Percentiles rank a stretch among this genome's conserved stretches.
Conservation (phyloP, 2,888 invertebrate genomes). For the Alitta virens region DNA sequence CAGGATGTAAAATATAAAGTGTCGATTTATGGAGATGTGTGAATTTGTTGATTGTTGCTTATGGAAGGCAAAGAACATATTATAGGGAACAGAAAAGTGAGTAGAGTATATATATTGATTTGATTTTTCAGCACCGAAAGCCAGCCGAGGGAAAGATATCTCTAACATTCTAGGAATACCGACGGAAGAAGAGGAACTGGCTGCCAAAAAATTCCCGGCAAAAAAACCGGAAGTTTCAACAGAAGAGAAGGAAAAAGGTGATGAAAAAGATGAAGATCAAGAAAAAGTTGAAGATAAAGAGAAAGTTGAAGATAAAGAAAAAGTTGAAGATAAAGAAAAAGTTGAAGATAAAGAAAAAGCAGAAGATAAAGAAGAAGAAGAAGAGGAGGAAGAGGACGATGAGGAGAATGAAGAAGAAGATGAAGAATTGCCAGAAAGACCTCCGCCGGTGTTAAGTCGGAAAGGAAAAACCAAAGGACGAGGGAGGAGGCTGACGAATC, state of each 20-base stretch:
- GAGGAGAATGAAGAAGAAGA: slow-evolving; percentile 58
- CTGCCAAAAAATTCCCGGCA: slow-evolving; percentile 2
- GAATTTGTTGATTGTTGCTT: too few relatives aligned
- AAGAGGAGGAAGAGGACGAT: slow-evolving; percentile 63
- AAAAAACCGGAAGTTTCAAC: slow-evolving; percentile 53
- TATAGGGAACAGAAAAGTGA: too few relatives aligned
- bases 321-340: slow-evolving; percentile 1
- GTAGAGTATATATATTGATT: too few relatives aligned
- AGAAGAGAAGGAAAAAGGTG: slow-evolving; percentile 5
- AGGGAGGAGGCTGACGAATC: slow-evolving; percentile 22
- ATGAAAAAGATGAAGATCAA: slow-evolving; percentile 59
- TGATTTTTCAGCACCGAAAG: background rate
- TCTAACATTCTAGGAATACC: slow-evolving; percentile 66
- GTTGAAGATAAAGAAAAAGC: slow-evolving; percentile 51
- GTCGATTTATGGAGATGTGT: too few relatives aligned
- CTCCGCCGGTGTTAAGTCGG: slow-evolving; percentile 6
- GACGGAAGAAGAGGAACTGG: slow-evolving; percentile 1
- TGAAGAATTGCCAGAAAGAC: slow-evolving; percentile 59
- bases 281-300: slow-evolving; percentile 3
- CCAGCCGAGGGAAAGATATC: slow-evolving; percentile 80
- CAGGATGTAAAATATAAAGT: too few relatives aligned
- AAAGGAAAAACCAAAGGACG: slow-evolving; percentile 7
- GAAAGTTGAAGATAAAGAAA: background rate
- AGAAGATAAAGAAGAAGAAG: slow-evolving; percentile 60
- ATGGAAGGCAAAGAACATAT: too few relatives aligned